Base-by-base conservation (phyloP, 35 echinoderm and acorn worm species). In the Patiria miniata region DNA sequence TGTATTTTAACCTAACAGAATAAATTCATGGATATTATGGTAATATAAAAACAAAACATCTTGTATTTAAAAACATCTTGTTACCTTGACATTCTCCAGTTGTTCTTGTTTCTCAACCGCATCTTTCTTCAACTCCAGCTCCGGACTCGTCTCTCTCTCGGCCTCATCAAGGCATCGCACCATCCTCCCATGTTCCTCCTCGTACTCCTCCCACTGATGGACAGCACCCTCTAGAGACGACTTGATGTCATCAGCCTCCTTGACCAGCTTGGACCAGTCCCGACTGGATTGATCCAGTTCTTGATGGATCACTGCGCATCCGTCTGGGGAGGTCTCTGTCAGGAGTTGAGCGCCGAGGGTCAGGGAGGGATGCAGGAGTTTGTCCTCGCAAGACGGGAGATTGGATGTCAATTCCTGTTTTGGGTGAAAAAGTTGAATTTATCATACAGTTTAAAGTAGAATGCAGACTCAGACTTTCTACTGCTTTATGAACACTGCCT, bases 61-160 rank as follows among this genome's bases (percentile, higher is more conserved):
- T n/a, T n/a, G n/a, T n/a, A n/a, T n/a, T n/a, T n/a, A n/a, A n/a
- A n/a, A n/a, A n/a, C n/a, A n/a, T n/a, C n/a, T n/a, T n/a, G n/a
- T 79, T 81, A 92, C 90, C 90, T 87, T 34, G 77, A 87, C 55
- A 34, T 52, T 23, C 2, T 92, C 52, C 78, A 92, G 78, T 18
- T 92, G 84, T 15, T 61, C 79, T 69, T 58, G 80, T 60, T 92
- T 92, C 26, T 92, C 90, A 7, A 58, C 47, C 39, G 83, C 57
- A 16, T 77, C 52, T 55, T 82, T 50, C 85, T 81, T 87, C 55
- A 82, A 29, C 10, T 87, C 78, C 30, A 61, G 15, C 22, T 92
- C 90, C 36, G 37, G 8, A 26, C 55, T 53, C 77, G 87, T 47
- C 37, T 68, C 37, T 18, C 33, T 21, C 39, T 92, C 90, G 5